Evolutionary conservation across 1,140 invertebrate genomes (phyloP), one percentile per base, ranked within the genome.

Genomic region (Ruditapes philippinarum): DNA sequence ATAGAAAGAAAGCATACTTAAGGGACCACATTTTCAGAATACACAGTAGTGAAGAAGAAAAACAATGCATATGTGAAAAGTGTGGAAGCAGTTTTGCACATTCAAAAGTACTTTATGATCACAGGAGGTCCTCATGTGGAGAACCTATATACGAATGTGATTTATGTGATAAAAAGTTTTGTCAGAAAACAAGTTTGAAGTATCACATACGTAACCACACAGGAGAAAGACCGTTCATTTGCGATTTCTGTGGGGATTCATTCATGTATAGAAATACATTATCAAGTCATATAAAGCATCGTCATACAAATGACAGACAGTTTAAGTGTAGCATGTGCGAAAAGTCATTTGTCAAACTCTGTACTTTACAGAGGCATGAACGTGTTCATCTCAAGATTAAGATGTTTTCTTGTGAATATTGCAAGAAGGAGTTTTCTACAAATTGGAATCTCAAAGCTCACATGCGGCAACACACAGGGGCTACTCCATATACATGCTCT

Each of bases 401-500:
- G 17, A 31, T 25, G 19, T 45, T 65, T 42, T 25, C 9, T 81
- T 81, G 79, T 65, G 36, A 65, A 22, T 49, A 28, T 40, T 81
- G 79, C 38, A 38, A 42, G 11, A 81, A 81, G 33, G 31, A 40
- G 19, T 81, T 81, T 65, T 38, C 79, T n/a, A 42, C 54, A 62
- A 12, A 25, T 12, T 81, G 79, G 79, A 81, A 81, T 65, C 31
- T 81, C 19, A 81, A 81, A 65, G 54, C 79, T 7, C 79, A 81
- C 45, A 28, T 62, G 60, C 22, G 79, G 22, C 28, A 38, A 45
- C 79, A 81, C n/a, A 81, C 79, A 28, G 79, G 79, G 42, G 79
- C 62, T n/a, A 81, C 51, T 5, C 79, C 79, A 28, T 81, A 81
- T 49, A n/a, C 0, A 40, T 81, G 79, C 33, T 25, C 36, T 25